Evolutionary conservation across 2,797 vertebrate genomes (phyloP).

Genomic region (Hydrolagus colliei): DNA sequence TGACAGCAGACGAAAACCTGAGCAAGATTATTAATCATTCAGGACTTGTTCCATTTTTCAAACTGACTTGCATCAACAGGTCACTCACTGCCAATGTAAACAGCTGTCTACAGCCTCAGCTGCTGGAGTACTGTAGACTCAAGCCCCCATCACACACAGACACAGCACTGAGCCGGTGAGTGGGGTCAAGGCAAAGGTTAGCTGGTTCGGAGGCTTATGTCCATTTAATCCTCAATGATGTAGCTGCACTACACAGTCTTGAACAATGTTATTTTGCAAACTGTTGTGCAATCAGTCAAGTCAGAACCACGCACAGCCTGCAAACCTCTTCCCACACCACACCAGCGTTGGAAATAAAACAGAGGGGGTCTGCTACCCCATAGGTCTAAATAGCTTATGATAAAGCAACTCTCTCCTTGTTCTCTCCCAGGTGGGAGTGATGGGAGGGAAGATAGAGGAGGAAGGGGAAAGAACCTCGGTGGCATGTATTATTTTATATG

Average conservation of each 20-base stretch:
- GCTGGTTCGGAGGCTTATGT: neutral
- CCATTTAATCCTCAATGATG: constrained; percentile 3
- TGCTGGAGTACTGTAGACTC: neutral
- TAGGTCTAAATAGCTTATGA: neutral
- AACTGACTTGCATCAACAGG: neutral
- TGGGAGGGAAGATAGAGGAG: no score
- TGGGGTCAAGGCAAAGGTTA: neutral
- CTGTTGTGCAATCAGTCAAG: neutral
- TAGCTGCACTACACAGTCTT: neutral
- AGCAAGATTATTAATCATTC: constrained; percentile 29
- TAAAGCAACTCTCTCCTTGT: no score
- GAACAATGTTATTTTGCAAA: neutral
- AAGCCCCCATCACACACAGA: neutral
- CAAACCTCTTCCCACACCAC: neutral
- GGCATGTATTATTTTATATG: no score
- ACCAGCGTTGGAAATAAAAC: neutral
- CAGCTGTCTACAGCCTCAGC: neutral
- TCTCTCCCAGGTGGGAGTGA: no score
- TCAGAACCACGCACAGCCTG: neutral
- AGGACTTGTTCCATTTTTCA: constrained; percentile 14
- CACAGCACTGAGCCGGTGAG: neutral
- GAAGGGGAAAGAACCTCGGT: no score
- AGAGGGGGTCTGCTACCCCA: neutral
- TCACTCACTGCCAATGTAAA: constrained; percentile 13
- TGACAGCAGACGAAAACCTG: constrained; percentile 1